Evolutionary conservation across 2,888 invertebrate genomes (phyloP).

Genomic region (Drosophila aldrichi): DNA sequence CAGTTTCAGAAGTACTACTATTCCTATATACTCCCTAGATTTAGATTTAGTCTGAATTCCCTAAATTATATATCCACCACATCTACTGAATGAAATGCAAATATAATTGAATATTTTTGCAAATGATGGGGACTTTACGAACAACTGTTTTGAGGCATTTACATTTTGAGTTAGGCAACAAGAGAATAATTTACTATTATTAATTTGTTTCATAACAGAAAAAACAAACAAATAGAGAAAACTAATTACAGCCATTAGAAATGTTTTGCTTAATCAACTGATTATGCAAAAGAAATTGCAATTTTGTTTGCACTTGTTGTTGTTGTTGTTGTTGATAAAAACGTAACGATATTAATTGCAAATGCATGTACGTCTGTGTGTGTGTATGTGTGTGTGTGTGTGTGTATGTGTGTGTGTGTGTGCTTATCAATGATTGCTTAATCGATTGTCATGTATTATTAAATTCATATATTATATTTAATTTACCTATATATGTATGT

Average conservation of each 20-base stretch:
- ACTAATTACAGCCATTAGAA: slow-evolving; percentile 9
- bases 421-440: slow-evolving; percentile 30
- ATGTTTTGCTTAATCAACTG: slow-evolving; percentile 22
- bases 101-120: not conserved
- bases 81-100: not conserved
- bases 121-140: not conserved
- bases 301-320: slow-evolving; percentile 10
- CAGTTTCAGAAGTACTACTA: too few relatives aligned
- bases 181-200: slow-evolving; percentile 2
- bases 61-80: too few relatives aligned
- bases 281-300: slow-evolving; percentile 28
- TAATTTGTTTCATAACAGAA: not conserved
- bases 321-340: slow-evolving; percentile 38
- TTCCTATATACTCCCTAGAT: too few relatives aligned
- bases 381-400: not conserved
- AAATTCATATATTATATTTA: slow-evolving; percentile 23
- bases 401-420: not conserved
- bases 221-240: not conserved
- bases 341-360: slow-evolving; percentile 5
- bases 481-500: not conserved
- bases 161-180: not conserved
- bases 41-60: too few relatives aligned
- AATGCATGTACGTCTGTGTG: not conserved
- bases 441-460: slow-evolving; percentile 27
- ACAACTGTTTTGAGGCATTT: not conserved